Evolutionary conservation across 2,888 invertebrate species (phyloP), one percentile per base, ranked within the genome.

Genomic region (Stenurella melanura): DNA sequence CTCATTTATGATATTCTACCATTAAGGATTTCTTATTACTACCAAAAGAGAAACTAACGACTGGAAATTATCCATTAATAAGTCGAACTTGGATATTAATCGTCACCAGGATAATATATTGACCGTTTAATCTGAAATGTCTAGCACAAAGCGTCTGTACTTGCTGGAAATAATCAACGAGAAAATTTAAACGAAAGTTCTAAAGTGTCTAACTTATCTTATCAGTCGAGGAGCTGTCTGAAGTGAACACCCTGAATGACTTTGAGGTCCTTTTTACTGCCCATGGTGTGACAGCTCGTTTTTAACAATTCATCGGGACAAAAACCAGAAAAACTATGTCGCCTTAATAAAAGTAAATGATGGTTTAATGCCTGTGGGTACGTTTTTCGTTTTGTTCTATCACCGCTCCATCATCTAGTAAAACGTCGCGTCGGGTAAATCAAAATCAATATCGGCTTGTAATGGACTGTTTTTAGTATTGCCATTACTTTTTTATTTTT

Each of bases 321-420:
- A 64, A 64, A 64, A 61, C 18, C 30, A 76, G 66, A 68, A 67
- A 21, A 19, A 19, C 1, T 11, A 58, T 74, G 78, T 78, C 81
- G 73, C 74, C 75, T 73, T 78, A 80, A 80, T 76, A 78, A 80
- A 81, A 81, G 70, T 78, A 73, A 80, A 81, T 78, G 79, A 80
- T 80, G 80, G 81, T 80, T 75, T 79, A 74, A 81, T 75, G 79
- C 75, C 76, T 76, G 58, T 57, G 77, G 81, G 78, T 64, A 50
- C 6, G 6, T 50, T 50, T 17, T 50, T 50, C 2, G 50, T 50
- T 50, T 50, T 50, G n/a, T 50, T 15, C n/a, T 50, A 50, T 50
- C 50, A n/a, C 6, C 15, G 50, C n/a, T n/a, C n/a, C 50, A 50
- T 50, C 50, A 6, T 6, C 50, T n/a, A 50, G 15, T 50, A 50